phyloP scores from a whole-genome alignment of 2,113 vertebrate species.

The Limnothrissa miodon region DNA sequence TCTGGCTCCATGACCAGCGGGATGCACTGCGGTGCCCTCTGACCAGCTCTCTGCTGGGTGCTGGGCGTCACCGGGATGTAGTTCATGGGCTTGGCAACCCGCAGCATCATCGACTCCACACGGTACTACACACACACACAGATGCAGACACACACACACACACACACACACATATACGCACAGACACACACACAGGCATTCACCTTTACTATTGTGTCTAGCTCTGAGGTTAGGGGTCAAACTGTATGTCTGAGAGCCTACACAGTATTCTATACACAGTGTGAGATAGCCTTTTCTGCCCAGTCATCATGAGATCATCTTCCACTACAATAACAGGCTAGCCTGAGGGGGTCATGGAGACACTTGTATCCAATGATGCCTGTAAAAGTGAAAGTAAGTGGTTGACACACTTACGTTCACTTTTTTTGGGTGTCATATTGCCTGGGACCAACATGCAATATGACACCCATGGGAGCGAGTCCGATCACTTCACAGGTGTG shows the following conservation, averaged over 20 bases:
- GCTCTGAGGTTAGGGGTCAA: not conserved
- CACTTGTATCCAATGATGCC: too few relatives aligned
- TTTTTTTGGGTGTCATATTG: too few relatives aligned
- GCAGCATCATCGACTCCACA: constrained; percentile 98
- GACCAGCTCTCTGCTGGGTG: constrained; percentile 86
- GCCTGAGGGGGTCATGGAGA: too few relatives aligned
- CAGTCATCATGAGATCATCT: not conserved
- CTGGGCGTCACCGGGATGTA: constrained; percentile 92
- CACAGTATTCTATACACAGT: too few relatives aligned
- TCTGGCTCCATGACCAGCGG: constrained; percentile 97
- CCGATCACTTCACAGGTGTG: not conserved
- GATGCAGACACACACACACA: too few relatives aligned
- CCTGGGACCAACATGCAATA: too few relatives aligned
- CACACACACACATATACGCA: too few relatives aligned
- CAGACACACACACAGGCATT: not conserved
- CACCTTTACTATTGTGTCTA: not conserved
- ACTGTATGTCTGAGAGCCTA: too few relatives aligned
- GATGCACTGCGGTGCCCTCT: constrained; percentile 89
- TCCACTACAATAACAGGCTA: not conserved
- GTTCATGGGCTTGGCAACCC: constrained; percentile 95
- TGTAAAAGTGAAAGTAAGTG: constrained; percentile 1
- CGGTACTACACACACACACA: constrained; percentile 78
- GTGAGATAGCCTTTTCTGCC: not conserved
- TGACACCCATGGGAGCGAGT: not conserved
- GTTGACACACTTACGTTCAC: too few relatives aligned